A percentile compares a stretch with the other conserved stretches of the same genome.
Conservation (phyloP, 2,888 invertebrate genomes). For the Strigamia crassipes region DNA sequence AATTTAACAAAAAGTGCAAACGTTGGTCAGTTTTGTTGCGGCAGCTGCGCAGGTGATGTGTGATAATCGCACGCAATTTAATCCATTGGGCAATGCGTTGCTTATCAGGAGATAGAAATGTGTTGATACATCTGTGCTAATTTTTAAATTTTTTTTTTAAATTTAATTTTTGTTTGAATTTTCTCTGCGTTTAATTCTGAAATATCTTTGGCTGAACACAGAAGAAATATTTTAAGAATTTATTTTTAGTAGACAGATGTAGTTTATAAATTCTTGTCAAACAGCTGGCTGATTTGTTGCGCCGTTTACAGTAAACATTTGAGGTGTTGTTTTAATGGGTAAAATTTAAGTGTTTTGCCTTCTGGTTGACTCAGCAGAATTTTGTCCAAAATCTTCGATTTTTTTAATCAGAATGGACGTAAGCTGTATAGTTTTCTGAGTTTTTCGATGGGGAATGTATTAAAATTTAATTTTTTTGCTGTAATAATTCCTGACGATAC, state of each 20-base stretch:
- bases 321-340: background rate
- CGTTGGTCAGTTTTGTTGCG: background rate
- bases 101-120: background rate
- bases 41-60: constrained; percentile 2
- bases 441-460: background rate
- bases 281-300: constrained; percentile 2
- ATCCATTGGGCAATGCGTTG: background rate
- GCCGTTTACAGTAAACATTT: background rate
- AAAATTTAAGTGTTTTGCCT: background rate
- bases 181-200: background rate
- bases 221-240: background rate
- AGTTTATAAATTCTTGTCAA: background rate
- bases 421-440: too few species aligned
- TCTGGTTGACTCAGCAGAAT: too few species aligned
- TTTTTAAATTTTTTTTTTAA: background rate
- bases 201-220: background rate
- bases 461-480: too few species aligned
- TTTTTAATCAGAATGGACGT: too few species aligned
- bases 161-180: background rate
- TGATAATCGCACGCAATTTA: background rate
- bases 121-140: background rate
- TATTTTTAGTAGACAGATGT: constrained; percentile 4
- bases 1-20: background rate
- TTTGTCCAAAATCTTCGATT: too few species aligned
- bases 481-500: too few species aligned